Conservation (phyloP, 2,888 invertebrate genomes). For the Polietes domitor region DNA sequence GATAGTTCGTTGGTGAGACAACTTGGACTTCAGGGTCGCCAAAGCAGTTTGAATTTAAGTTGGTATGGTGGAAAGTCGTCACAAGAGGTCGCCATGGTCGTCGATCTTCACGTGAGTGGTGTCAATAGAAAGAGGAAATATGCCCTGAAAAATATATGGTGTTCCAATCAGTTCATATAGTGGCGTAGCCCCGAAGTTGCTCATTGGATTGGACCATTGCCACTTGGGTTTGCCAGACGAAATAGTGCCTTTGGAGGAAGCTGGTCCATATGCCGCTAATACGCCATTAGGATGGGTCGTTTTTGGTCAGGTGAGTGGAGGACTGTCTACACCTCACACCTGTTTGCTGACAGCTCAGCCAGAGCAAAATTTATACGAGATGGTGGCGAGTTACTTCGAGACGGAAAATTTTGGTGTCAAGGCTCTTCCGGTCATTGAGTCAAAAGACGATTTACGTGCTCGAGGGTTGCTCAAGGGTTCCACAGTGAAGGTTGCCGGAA, state of each 20-base stretch:
- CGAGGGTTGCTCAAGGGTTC: not conserved
- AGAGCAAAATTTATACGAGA: not conserved
- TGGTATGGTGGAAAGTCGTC: constrained; percentile 61
- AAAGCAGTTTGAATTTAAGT: constrained; percentile 55
- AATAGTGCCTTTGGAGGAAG: not conserved
- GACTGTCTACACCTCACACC: not conserved
- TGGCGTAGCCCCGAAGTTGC: constrained; percentile 45
- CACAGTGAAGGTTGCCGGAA: constrained; percentile 5
- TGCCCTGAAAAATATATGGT: constrained; percentile 31
- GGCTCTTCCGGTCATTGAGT: not conserved
- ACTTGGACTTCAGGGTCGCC: constrained; percentile 54
- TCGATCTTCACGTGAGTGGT: not conserved
- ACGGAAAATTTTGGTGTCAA: constrained; percentile 13
- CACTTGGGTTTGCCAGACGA: constrained; percentile 53
- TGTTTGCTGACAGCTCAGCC: not conserved
- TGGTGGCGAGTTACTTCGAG: constrained; percentile 3
- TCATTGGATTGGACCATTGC: constrained; percentile 57
- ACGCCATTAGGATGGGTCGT: constrained; percentile 54
- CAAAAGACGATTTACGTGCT: constrained; percentile 29
- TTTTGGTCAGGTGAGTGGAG: constrained; percentile 7
- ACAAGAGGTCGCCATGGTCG: constrained; percentile 24
- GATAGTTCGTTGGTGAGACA: constrained; percentile 41
- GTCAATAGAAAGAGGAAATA: constrained; percentile 8
- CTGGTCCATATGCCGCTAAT: constrained; percentile 45
- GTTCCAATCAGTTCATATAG: constrained; percentile 40